Evolutionary conservation across 2,113 vertebrate genomes (phyloP).

Genomic region (Centrocercus urophasianus): DNA sequence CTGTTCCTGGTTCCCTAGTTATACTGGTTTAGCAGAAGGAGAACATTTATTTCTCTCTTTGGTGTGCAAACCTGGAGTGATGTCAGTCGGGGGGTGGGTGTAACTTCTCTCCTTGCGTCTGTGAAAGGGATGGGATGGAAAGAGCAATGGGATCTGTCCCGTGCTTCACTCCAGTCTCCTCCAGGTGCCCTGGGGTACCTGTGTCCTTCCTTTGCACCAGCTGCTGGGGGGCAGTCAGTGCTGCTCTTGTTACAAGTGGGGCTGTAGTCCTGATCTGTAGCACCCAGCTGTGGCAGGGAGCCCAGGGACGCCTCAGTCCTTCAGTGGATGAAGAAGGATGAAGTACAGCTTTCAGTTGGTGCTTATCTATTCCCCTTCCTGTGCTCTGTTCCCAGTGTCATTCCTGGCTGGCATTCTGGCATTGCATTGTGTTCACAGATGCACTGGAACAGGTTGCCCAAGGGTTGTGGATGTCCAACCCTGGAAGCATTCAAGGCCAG

Average conservation of each 20-base stretch:
- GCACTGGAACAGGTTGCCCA: no score
- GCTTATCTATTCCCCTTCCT: neutral
- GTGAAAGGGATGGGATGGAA: fast-evolving
- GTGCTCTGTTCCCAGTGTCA: neutral
- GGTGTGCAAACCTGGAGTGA: neutral
- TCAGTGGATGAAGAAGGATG: neutral
- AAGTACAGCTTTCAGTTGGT: neutral
- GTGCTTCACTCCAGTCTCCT: neutral
- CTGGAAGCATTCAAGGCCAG: no score
- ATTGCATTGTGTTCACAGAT: neutral
- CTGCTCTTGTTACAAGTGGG: neutral
- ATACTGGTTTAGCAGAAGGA: neutral
- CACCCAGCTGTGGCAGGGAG: neutral
- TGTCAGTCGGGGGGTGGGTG: neutral
- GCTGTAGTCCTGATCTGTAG: neutral
- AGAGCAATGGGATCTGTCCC: neutral
- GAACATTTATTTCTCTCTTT: neutral
- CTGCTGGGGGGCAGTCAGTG: neutral
- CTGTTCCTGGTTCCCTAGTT: neutral
- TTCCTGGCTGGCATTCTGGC: fast-evolving
- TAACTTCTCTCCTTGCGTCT: neutral
- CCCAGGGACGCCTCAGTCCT: fast-evolving
- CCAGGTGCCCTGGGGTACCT: neutral
- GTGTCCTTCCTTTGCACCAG: neutral
- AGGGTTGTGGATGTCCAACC: no score